Evolutionary conservation across 2,797 vertebrate species (phyloP).

Genomic region (Hydrophis major): DNA sequence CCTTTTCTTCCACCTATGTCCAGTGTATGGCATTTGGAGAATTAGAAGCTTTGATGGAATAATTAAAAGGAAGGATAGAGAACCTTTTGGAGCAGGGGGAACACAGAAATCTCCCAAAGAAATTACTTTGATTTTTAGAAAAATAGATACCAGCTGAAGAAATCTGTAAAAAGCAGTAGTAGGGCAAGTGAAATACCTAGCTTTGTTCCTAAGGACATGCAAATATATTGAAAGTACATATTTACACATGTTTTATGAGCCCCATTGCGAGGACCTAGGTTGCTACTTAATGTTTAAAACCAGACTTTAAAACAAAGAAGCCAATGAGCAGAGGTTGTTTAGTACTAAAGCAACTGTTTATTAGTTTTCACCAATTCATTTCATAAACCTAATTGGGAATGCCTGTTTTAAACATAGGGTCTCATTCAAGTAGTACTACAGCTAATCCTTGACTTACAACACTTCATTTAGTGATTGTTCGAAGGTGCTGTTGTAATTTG

Average conservation of each 20-base stretch:
- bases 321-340: not conserved
- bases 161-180: slow-evolving; percentile 69
- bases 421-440: not conserved
- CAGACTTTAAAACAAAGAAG: not conserved
- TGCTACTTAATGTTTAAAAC: not conserved
- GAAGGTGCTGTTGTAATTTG: too few relatives aligned
- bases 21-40: slow-evolving; percentile 66
- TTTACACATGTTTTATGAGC: slow-evolving; percentile 36
- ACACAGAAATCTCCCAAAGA: slow-evolving; percentile 70
- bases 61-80: too few relatives aligned
- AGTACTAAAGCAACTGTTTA: not conserved
- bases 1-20: slow-evolving; percentile 63
- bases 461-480: too few relatives aligned
- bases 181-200: slow-evolving; percentile 68
- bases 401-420: not conserved
- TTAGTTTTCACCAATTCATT: not conserved
- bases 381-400: not conserved
- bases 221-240: slow-evolving; percentile 60
- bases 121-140: slow-evolving; percentile 53
- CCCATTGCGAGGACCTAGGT: not conserved
- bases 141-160: slow-evolving; percentile 74
- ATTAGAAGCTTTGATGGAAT: slow-evolving; percentile 50
- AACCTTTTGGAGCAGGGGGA: too few relatives aligned
- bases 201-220: slow-evolving; percentile 63
- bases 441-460: too few relatives aligned